Base-by-base conservation (phyloP, 1,140 invertebrate species). In the Papilio glaucus region DNA sequence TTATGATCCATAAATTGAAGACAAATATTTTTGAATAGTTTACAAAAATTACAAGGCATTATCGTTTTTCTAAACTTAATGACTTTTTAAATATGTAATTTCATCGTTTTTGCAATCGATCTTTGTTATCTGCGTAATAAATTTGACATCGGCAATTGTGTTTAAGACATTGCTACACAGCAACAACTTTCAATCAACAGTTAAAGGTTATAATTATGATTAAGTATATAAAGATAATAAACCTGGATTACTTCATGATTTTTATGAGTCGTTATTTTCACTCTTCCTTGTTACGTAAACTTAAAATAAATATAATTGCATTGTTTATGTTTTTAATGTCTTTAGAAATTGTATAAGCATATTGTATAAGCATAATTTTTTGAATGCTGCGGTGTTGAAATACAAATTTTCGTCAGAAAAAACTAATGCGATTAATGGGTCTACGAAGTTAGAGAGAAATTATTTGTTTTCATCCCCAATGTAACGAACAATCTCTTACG, bases 241-340 rank as follows among this genome's bases (percentile, higher is more conserved):
- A 45, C 42, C 42, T 15, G 18, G 42, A 45, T 45, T 45, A 45
- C 18, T 15, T 15, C 42, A 18, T 15, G 4, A 15, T 42, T 45
- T 45, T 45, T 45, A 45, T 8, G 42, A 45, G n/a, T 45, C 5
- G n/a, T 21, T 45, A 45, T 45, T 45, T 45, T 45, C 9, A 18
- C n/a, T 45, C 42, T 45, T 45, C 42, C 42, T 45, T 45, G 15
- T 45, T 45, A 18, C 42, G 42, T 45, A 45, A 45, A 18, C 15
- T 42, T 9, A 18, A 15, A 0, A 45, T 45, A 45, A 45, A 8
- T 18, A 21, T 49, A 21, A 21, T 21, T 21, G 13, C 2, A n/a
- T n/a, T 49, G 45, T 49, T 49, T 49, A 49, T 12, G 45, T 49
- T 49, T 49, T 49, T 3, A 18, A 9, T 21, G 8, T 4, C 15